phyloP scores from a whole-genome alignment of 2,113 vertebrate species.

The Anser cygnoides region DNA sequence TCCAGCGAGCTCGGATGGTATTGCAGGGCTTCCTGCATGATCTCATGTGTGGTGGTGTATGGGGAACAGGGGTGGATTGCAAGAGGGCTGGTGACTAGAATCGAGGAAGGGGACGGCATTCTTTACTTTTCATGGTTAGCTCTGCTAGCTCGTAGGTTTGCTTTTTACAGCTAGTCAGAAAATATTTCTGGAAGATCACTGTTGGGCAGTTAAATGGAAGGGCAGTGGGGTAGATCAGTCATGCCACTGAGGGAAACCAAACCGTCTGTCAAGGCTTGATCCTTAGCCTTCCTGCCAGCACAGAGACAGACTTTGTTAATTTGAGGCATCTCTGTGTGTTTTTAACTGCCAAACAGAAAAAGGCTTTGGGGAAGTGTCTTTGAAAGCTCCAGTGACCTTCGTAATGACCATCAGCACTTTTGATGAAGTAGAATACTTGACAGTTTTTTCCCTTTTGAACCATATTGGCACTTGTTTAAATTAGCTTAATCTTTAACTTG shows the following conservation, averaged over 20 bases:
- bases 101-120: background rate
- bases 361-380: background rate
- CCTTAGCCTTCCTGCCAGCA: background rate
- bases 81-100: background rate
- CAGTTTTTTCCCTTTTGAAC: background rate
- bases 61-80: background rate
- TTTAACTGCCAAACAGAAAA: background rate
- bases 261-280: background rate
- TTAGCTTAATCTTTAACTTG: background rate
- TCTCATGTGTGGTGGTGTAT: background rate
- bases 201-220: background rate
- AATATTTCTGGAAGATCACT: background rate
- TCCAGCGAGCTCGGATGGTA: accelerated
- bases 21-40: background rate
- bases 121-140: background rate
- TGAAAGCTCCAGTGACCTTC: background rate
- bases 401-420: background rate
- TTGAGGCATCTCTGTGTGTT: background rate
- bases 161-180: background rate
- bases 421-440: background rate
- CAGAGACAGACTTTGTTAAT: background rate
- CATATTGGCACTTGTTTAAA: background rate
- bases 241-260: background rate
- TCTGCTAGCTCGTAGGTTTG: background rate
- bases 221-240: background rate